Evolutionary conservation across 2,113 vertebrate genomes (phyloP), one percentile per base, ranked within the genome.

Genomic region (Galbula dea): DNA sequence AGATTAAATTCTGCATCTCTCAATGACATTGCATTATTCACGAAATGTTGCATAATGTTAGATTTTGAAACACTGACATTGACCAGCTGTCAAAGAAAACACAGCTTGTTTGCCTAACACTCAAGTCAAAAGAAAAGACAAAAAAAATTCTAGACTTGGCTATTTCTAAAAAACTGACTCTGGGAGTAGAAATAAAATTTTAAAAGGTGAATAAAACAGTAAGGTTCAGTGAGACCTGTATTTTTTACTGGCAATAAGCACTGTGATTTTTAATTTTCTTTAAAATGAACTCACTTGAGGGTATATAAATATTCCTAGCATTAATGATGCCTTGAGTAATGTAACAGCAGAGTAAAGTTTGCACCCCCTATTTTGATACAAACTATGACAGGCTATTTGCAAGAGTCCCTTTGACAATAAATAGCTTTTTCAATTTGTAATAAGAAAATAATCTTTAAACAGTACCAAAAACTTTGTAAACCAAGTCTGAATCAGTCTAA

Each of bases 391-490:
- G 27, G 30, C 5, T 86, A 86, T 91, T 91, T 88, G 73, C 74
- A 86, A 95, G 24, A 96, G 54, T 76, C 48, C 65, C 43, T 94
- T 43, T 73, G 43, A 86, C 45, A 81, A n/a, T 88, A 94, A 62
- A 93, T 87, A 93, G 30, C 84, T 88, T 76, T 84, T 83, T 57
- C 43, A 92, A 89, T 65, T 69, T 32, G 13, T 59, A 59, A 81
- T 86, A 68, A 88, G 91, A 86, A 73, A 69, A 41, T 20, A 69
- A 49, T 73, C 46, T 94, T 92, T 73, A 76, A 93, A 86, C 39
- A 81, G 77, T 94, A 93, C 83, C 62, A 95, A 96, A 92, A 90
- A 23, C 39, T 24, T 81, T 67, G 75, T 87, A 92, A 93, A 68
- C 66, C 86, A 81, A 92, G 21, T 51, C 68, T 86, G 89, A 43